Evolutionary conservation across 2,888 invertebrate genomes (phyloP), one percentile per base, ranked within the genome.

Genomic region (Clusia tigrina): DNA sequence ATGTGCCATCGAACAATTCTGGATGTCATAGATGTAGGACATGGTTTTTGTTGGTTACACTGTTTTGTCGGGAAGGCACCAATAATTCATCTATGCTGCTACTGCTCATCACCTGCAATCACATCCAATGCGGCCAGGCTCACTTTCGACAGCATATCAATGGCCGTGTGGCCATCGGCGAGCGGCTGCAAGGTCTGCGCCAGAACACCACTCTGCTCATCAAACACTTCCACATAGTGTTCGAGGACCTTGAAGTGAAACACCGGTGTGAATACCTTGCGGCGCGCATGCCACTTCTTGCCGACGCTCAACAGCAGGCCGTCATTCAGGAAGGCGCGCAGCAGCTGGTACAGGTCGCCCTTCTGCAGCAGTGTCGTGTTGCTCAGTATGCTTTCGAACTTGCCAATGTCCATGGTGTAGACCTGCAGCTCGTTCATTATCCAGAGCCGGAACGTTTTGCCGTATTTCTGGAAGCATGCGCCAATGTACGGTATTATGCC

Each of bases 221-320:
- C 88, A 79, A 92, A 91, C 0, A 90, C 87, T 0, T 87, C 87
- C 18, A 90, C 78, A 78, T 90, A 92, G 69, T 90, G 87, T 73
- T 91, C 89, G 52, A 93, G 81, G 62, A 92, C 90, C 73, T 89
- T 89, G 78, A 92, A 92, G 79, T 93, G 92, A 77, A 92, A 93
- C 0, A 91, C 88, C 1, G 90, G 91, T 0, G 92, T 91, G 65
- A 93, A 81, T 66, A 91, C 86, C 79, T 90, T 91, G 25, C 92
- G 85, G 46, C 89, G 86, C 0, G 83, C 81, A 71, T 86, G 87
- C 92, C 92, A 93, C 82, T 87, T 88, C 2, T 72, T 37, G 46
- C 74, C 79, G 32, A 71, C 73, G 54, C 80, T 80, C 24, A 80
- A n/a, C 9, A 81, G 65, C 2, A 81, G 67, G 0, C 80, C 80